A percentile compares a stretch with the other conserved stretches of the same genome.
Conservation (phyloP, 2,113 vertebrate species). For the Chaetops frenatus region DNA sequence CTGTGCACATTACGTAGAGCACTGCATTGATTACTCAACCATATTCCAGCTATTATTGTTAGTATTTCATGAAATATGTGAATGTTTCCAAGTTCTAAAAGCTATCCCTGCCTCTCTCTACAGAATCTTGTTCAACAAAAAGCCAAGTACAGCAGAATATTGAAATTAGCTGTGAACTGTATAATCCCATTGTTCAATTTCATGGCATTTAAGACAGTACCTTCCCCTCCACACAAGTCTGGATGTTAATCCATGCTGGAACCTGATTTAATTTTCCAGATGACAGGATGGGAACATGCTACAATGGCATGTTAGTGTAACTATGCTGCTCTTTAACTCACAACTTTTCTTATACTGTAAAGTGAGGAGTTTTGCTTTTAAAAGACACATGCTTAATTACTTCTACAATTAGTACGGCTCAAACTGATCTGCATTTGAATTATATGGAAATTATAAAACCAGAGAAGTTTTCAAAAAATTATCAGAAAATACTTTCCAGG, state of each 20-base stretch:
- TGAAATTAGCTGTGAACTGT: conserved; percentile 70
- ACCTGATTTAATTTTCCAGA: conserved; percentile 82
- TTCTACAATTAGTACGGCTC: neutral
- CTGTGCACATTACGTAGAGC: neutral
- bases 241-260: conserved; percentile 73
- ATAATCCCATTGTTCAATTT: conserved; percentile 85
- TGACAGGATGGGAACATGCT: conserved; percentile 77
- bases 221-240: conserved; percentile 60
- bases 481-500: neutral
- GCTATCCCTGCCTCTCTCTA: neutral
- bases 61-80: neutral
- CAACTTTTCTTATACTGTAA: neutral
- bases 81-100: neutral
- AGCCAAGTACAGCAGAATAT: conserved; percentile 62
- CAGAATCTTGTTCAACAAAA: conserved; percentile 37
- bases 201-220: conserved; percentile 79
- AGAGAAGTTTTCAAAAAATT: neutral
- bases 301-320: conserved; percentile 46
- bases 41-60: neutral
- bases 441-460: neutral
- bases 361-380: neutral
- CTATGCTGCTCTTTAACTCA: conserved; percentile 63
- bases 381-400: neutral
- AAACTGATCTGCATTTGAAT: neutral
- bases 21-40: neutral